These are phyloP conservation scores for Acanthosepion pharaonis DNA, from an alignment of 2,888 invertebrate genomes.

Conservation along the genomic window DNA sequence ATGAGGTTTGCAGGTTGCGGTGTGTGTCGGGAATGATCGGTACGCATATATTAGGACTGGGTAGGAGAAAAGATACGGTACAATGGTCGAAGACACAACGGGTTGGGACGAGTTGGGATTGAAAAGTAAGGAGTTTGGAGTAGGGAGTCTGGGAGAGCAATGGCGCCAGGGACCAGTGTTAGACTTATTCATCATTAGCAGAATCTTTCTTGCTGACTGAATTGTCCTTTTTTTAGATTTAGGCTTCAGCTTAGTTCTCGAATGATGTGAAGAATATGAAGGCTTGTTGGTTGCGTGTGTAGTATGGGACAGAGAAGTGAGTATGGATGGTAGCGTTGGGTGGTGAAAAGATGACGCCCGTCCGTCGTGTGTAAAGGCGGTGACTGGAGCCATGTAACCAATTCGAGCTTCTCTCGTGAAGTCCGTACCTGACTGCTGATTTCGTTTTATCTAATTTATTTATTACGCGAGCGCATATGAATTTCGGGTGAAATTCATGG, in stretches of 20 bases:
- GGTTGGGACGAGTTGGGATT: not conserved
- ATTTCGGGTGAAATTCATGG: not conserved
- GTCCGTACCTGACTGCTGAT: constrained; percentile 14
- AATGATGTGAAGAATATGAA: constrained; percentile 9
- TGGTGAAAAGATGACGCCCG: constrained; percentile 33
- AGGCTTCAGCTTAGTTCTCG: not conserved
- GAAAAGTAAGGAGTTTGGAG: not conserved
- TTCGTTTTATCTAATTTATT: constrained; percentile 33
- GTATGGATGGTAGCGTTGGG: not conserved
- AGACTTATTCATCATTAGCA: constrained; percentile 14
- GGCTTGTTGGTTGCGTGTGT: not conserved
- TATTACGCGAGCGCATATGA: not conserved
- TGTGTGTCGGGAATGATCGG: not conserved
- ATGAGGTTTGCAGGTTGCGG: too few species aligned
- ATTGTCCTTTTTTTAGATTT: not conserved
- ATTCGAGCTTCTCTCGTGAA: not conserved
- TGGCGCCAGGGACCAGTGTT: constrained; percentile 22
- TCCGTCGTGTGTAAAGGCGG: not conserved
- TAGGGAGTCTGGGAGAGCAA: not conserved
- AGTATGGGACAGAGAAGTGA: not conserved
- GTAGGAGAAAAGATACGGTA: constrained; percentile 18
- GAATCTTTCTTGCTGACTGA: not conserved
- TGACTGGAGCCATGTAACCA: not conserved
- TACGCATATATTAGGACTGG: not conserved
- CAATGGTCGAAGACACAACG: constrained; percentile 12